These are phyloP conservation scores for Danionella cerebrum DNA, from an alignment of 2,113 vertebrate species.

Conservation along the genomic window DNA sequence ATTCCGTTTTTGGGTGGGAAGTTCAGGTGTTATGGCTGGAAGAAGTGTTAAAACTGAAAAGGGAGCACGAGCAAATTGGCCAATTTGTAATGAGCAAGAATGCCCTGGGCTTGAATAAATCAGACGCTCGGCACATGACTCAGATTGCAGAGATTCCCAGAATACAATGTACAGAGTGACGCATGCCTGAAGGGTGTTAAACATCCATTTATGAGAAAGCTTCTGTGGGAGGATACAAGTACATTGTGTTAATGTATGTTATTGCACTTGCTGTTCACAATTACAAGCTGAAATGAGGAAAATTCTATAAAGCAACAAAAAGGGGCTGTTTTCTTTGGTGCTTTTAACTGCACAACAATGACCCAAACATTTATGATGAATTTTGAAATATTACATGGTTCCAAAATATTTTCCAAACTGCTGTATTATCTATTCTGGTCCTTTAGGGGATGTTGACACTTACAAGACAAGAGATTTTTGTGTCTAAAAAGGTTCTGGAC, in stretches of 20 bases:
- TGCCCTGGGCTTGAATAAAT: conserved; percentile 24
- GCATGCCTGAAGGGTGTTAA: not conserved
- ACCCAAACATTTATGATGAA: too few species aligned
- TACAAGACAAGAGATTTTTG: too few species aligned
- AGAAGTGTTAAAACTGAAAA: not conserved
- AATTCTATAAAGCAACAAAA: too few species aligned
- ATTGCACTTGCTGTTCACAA: not conserved
- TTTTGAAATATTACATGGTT: too few species aligned
- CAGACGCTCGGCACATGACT: not conserved
- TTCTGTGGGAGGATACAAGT: not conserved
- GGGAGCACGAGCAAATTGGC: conserved; percentile 11
- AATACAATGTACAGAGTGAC: not conserved
- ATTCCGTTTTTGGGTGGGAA: not conserved
- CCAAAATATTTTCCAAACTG: too few species aligned
- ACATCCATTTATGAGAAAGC: not conserved
- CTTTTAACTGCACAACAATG: too few species aligned
- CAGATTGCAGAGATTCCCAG: conserved; percentile 3
- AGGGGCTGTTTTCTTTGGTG: too few species aligned
- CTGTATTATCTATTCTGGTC: too few species aligned
- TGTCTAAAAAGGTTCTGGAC: too few species aligned
- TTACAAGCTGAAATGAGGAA: not conserved
- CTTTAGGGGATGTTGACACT: too few species aligned
- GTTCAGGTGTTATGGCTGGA: conserved; percentile 1
- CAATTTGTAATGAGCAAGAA: conserved; percentile 17
- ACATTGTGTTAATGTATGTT: not conserved